phyloP scores from a whole-genome alignment of 2,113 vertebrate genomes.

The Crotophaga sulcirostris region DNA sequence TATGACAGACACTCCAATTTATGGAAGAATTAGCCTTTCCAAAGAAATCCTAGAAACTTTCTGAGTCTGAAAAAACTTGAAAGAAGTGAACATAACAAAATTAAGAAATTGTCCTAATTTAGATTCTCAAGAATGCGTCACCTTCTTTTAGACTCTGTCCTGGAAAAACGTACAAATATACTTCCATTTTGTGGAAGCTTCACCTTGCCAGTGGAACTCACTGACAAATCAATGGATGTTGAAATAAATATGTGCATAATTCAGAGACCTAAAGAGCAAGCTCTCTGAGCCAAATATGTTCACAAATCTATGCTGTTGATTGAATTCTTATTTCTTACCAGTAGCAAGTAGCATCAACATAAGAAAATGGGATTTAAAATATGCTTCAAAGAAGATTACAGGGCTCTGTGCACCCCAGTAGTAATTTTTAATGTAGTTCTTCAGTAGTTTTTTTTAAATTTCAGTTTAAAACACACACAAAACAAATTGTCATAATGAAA shows the following conservation, averaged over 20 bases:
- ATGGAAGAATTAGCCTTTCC: background rate
- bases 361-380: background rate
- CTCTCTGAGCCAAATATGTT: background rate
- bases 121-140: background rate
- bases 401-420: background rate
- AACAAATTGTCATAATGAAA: background rate
- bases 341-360: background rate
- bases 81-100: background rate
- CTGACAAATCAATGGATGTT: background rate
- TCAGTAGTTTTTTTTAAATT: background rate
- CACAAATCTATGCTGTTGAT: background rate
- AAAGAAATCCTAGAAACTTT: background rate
- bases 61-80: background rate
- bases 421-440: background rate
- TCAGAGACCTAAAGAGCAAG: background rate
- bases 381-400: background rate
- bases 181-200: background rate
- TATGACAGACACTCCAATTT: background rate
- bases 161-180: rapidly evolving
- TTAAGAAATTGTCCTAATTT: background rate
- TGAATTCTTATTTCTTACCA: background rate
- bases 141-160: background rate
- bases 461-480: background rate
- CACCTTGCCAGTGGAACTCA: background rate
- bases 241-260: background rate